Conservation (phyloP, 1,140 invertebrate genomes). For the Ridgeia piscesae region DNA sequence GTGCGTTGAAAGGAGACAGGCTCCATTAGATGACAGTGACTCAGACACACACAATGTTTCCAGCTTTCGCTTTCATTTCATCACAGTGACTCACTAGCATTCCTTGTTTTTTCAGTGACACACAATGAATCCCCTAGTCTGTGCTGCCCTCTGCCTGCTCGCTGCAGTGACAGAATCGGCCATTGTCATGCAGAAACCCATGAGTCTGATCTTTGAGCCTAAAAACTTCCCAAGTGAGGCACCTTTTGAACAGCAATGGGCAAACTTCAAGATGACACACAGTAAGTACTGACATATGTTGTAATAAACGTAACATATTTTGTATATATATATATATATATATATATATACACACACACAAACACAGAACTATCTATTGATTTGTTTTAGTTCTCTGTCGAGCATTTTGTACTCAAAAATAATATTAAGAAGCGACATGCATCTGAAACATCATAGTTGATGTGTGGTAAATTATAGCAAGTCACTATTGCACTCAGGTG, state of each 20-base stretch:
- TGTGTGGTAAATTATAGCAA: not conserved
- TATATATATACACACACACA: too few species aligned
- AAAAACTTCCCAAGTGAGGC: not conserved
- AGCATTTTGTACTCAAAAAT: not conserved
- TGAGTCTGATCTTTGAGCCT: not conserved
- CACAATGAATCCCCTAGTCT: not conserved
- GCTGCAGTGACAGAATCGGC: not conserved
- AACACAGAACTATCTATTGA: too few species aligned
- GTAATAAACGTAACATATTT: too few species aligned
- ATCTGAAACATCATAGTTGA: not conserved
- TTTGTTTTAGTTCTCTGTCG: not conserved
- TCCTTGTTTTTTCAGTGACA: not conserved
- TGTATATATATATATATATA: too few species aligned
- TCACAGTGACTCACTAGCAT: not conserved
- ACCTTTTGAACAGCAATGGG: constrained; percentile 16
- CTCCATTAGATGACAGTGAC: not conserved
- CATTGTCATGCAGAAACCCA: not conserved
- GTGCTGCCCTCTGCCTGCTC: not conserved
- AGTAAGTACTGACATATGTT: too few species aligned
- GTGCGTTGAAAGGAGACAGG: not conserved
- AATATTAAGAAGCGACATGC: not conserved
- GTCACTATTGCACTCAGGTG: not conserved
- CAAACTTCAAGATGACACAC: constrained; percentile 14
- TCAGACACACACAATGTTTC: not conserved
- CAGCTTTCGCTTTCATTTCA: not conserved